Base-by-base conservation (phyloP, 92 coral and sea anemone species). In the Zoanthus solanderi region DNA sequence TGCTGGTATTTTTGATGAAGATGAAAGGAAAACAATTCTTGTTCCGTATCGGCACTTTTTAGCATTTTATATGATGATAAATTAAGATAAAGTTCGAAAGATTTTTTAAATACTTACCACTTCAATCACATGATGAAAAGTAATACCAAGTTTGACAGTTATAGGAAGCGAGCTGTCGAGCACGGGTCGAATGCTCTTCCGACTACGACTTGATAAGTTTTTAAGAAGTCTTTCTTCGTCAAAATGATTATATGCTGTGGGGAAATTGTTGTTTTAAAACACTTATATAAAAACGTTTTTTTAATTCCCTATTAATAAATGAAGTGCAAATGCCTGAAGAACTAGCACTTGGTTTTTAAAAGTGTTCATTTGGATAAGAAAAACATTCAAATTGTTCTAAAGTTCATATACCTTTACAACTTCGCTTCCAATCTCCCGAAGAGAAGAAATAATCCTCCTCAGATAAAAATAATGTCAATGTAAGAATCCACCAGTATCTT, bases 121-220 rank as follows among this genome's bases (percentile, higher is more conserved):
- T 37, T 93, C 98, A 32, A 95, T 95, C 48, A 95, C 96, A 73
- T 93, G 93, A 78, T 94, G 90, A 44, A 95, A 91, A 23, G 98
- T 95, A 46, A 95, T 95, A 63, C 93, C 96, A 74, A 95, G 32
- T 2, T 95, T 90, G 2, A 95, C 89, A 10, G 88, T 89, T 13
- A 95, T 88, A 0, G 98, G 30, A 0, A 50, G 69, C 4, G 90
- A 84, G 14, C 86, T 76, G 87, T 91, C 91, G 34, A 79, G 31
- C 67, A 93, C 98, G 0, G 98, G 98, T 48, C 98, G 90, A 18
- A 95, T 89, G 37, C 83, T 84, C 34, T 83, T 77, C 7, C 83
- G 58, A 47, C 78, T 88, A 63, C 82, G 81, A 52, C 42, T 67
- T 7, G 87, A 67, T 37, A 91, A 65, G 17, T 78, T 84, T 31